phyloP scores from a whole-genome alignment of 2,888 invertebrate species.

The Chrysolina haemoptera region DNA sequence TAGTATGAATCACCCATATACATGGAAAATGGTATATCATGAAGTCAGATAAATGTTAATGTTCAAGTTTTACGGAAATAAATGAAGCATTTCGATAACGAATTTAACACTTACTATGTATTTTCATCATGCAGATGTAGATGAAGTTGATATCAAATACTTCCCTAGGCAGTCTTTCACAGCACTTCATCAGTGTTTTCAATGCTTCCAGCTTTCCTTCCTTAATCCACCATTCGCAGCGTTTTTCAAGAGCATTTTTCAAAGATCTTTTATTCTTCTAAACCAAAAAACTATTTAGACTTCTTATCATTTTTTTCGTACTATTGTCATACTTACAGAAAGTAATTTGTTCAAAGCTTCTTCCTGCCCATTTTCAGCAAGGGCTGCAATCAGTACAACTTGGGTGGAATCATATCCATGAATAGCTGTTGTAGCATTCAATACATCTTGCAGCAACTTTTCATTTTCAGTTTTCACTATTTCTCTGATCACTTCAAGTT shows the following conservation, averaged over 20 bases:
- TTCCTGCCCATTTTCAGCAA: constrained; percentile 73
- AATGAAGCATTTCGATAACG: constrained; percentile 3
- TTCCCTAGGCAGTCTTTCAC: constrained; percentile 52
- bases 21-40: too few relatives aligned
- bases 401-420: constrained; percentile 69
- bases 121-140: constrained; percentile 71
- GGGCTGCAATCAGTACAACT: constrained; percentile 71
- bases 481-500: constrained; percentile 74
- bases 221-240: constrained; percentile 62
- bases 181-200: constrained; percentile 57
- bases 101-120: constrained; percentile 71
- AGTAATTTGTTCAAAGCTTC: constrained; percentile 71
- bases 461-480: constrained; percentile 67
- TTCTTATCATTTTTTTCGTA: not conserved
- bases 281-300: constrained; percentile 54
- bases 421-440: constrained; percentile 64
- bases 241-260: constrained; percentile 57
- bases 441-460: constrained; percentile 64
- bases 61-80: too few relatives aligned
- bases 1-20: too few relatives aligned
- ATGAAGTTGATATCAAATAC: constrained; percentile 67
- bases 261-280: constrained; percentile 66
- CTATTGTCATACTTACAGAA: constrained; percentile 64
- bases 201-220: constrained; percentile 61
- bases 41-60: too few relatives aligned